Conservation (phyloP, 2,888 invertebrate species). For the Eremobia ochroleuca region DNA sequence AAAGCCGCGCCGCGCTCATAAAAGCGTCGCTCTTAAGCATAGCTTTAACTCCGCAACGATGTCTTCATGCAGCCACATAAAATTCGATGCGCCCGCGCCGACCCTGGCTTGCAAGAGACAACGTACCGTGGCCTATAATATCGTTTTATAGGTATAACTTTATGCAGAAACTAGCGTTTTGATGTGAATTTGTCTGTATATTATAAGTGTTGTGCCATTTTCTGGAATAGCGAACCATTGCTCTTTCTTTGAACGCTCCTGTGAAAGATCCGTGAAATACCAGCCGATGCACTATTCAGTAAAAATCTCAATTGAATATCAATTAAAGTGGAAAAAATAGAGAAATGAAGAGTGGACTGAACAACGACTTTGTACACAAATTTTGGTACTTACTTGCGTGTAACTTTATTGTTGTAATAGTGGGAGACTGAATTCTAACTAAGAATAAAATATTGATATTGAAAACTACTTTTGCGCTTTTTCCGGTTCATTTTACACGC, state of each 20-base stretch:
- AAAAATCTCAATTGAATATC: too few relatives aligned
- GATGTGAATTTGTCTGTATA: background rate
- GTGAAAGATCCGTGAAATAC: background rate
- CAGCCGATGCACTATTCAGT: too few relatives aligned
- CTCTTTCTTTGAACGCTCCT: background rate
- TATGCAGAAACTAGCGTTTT: background rate
- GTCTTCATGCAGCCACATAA: conserved; percentile 80
- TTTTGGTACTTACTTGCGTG: too few relatives aligned
- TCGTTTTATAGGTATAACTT: conserved; percentile 12
- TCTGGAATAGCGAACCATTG: background rate
- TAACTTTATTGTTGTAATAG: too few relatives aligned
- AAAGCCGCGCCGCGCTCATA: conserved; percentile 82
- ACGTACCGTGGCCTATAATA: conserved; percentile 36
- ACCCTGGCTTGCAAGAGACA: conserved; percentile 38
- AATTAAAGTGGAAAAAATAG: too few relatives aligned
- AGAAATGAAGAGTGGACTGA: background rate
- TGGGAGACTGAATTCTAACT: too few relatives aligned
- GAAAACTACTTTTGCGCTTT: background rate
- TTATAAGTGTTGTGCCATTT: background rate
- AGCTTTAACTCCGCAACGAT: conserved; percentile 76
- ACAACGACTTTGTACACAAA: background rate
- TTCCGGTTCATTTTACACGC: background rate
- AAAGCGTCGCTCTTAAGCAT: conserved; percentile 75
- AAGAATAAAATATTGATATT: background rate
- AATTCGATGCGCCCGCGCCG: conserved; percentile 54